Conservation (phyloP, 2,113 vertebrate genomes). For the Datnioides undecimradiatus region DNA sequence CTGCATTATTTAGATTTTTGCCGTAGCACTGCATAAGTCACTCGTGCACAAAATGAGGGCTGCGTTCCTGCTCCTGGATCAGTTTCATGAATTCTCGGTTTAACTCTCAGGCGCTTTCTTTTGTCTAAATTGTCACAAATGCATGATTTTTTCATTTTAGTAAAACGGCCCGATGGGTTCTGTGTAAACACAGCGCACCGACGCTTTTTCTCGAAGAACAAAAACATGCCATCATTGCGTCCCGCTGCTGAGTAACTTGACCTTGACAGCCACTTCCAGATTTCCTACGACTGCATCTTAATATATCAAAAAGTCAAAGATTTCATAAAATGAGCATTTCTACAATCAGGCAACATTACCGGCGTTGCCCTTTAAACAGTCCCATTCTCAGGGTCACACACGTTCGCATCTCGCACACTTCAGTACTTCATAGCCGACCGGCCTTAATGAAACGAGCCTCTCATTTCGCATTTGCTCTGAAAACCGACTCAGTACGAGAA, state of each 20-base stretch:
- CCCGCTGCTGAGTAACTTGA: background rate
- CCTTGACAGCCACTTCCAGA: slow-evolving; percentile 9
- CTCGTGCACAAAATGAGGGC: background rate
- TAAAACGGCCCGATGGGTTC: no score
- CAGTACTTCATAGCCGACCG: background rate
- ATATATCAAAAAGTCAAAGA: background rate
- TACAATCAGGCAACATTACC: background rate
- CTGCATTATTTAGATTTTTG: background rate
- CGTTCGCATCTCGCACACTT: background rate
- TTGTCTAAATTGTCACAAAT: background rate
- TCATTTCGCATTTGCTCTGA: background rate
- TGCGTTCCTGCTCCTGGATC: background rate
- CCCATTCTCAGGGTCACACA: background rate
- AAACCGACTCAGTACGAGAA: no score
- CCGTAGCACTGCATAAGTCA: background rate
- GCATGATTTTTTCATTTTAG: background rate
- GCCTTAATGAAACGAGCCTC: background rate
- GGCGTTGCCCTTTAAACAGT: background rate
- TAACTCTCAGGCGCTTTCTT: no score
- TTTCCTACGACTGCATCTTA: background rate
- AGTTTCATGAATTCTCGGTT: background rate
- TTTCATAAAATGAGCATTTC: background rate
- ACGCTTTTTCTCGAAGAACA: background rate
- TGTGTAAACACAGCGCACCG: no score
- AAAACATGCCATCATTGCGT: background rate